Percentiles rank a stretch among this genome's conserved stretches.
Conservation (phyloP, 2,888 invertebrate species). For the Ornithoptera alexandrae region DNA sequence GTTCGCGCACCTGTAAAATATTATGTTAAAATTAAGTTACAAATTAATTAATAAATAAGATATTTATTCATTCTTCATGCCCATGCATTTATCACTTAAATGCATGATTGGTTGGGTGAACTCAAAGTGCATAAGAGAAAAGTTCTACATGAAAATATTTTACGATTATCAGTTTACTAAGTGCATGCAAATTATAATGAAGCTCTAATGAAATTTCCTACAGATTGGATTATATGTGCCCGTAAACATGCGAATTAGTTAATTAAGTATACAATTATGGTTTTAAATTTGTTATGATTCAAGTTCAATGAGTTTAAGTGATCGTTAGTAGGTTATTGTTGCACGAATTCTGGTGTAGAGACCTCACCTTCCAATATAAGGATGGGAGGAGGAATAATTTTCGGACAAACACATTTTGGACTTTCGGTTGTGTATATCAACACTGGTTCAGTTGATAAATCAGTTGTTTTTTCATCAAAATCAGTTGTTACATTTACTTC, state of each 20-base stretch:
- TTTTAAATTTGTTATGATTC: slow-evolving; percentile 43
- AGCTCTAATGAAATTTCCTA: slow-evolving; percentile 37
- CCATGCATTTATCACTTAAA: background rate
- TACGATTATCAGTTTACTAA: slow-evolving; percentile 32
- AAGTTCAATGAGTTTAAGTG: slow-evolving; percentile 55
- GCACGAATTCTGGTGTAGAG: slow-evolving; percentile 55
- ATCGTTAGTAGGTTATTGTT: slow-evolving; percentile 69
- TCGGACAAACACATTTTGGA: slow-evolving; percentile 66
- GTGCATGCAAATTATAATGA: slow-evolving; percentile 50
- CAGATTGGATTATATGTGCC: slow-evolving; percentile 29
- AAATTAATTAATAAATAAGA: background rate
- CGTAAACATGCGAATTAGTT: slow-evolving; percentile 59
- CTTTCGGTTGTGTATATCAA: slow-evolving; percentile 45
- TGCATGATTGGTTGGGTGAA: background rate
- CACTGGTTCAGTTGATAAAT: slow-evolving; percentile 43
- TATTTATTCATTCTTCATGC: background rate
- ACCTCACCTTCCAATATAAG: slow-evolving; percentile 92
- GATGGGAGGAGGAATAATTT: slow-evolving; percentile 82
- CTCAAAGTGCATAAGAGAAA: slow-evolving; percentile 2
- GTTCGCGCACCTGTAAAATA: slow-evolving; percentile 87
- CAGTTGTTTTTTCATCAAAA: slow-evolving; percentile 48
- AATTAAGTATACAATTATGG: slow-evolving; percentile 50
- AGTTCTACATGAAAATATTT: slow-evolving; percentile 10
- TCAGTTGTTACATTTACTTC: slow-evolving; percentile 31
- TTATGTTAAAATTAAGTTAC: background rate